phyloP scores from a whole-genome alignment of 1,140 invertebrate genomes.

The Solenopsis fugax region DNA sequence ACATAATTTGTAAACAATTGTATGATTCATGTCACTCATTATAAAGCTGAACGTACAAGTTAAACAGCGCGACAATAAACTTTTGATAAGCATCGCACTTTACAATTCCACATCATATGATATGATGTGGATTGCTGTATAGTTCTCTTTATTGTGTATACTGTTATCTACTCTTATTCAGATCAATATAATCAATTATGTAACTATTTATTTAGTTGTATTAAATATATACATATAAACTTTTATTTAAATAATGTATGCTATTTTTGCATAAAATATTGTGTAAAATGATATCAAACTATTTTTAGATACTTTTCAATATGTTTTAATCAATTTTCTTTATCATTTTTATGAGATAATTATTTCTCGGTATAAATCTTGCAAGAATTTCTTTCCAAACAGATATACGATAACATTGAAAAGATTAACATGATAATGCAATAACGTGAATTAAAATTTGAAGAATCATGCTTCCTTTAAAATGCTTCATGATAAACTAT shows the following conservation, averaged over 20 bases:
- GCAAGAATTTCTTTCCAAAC: not conserved
- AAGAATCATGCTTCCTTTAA: not conserved
- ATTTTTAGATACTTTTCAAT: not conserved
- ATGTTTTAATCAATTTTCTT: not conserved
- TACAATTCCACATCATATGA: not conserved
- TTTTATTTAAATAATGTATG: not conserved
- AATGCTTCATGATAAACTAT: not conserved
- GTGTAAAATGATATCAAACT: not conserved
- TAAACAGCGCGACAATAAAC: not conserved
- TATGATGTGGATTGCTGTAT: not conserved
- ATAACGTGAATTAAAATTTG: not conserved
- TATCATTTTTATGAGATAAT: not conserved
- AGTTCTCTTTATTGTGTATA: not conserved
- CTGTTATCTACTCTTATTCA: not conserved
- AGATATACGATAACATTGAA: not conserved
- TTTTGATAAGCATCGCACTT: not conserved
- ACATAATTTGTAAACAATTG: not conserved
- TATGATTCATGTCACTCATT: not conserved
- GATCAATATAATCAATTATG: not conserved
- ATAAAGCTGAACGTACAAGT: not conserved
- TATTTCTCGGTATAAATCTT: not conserved
- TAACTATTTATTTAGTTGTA: not conserved
- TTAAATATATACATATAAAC: not conserved
- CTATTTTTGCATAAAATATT: not conserved
- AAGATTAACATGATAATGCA: not conserved